Evolutionary conservation across 2,113 vertebrate species (phyloP).

Genomic region (Paralichthys olivaceus): DNA sequence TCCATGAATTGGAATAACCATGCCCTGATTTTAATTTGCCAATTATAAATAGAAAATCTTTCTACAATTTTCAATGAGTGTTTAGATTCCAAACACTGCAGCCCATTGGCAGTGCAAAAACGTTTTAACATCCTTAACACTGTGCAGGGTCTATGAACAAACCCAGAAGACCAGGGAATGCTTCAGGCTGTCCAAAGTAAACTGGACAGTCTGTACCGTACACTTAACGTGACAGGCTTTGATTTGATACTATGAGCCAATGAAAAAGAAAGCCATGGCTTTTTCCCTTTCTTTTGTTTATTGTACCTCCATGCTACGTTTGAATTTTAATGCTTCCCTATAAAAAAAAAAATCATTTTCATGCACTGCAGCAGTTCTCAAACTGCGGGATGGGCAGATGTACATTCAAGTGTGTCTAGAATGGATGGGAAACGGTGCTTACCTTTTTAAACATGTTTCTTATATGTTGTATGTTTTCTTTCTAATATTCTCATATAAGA

Average conservation of each 20-base stretch:
- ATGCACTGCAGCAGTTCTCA: neutral
- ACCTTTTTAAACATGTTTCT: neutral
- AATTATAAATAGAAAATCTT: constrained; percentile 38
- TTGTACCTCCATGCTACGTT: constrained; percentile 33
- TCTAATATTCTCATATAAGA: constrained; percentile 28
- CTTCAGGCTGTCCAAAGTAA: constrained; percentile 71
- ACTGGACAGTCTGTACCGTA: constrained; percentile 58
- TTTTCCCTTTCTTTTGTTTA: constrained; percentile 40
- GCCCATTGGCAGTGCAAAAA: constrained; percentile 40
- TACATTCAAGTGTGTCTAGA: neutral
- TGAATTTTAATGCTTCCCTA: constrained; percentile 1
- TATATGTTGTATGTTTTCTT: neutral
- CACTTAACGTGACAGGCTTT: constrained; percentile 48
- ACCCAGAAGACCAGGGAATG: constrained; percentile 75
- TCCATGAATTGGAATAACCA: constrained; percentile 2
- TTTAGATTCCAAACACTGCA: constrained; percentile 31
- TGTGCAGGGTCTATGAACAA: constrained; percentile 74
- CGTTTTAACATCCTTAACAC: constrained; percentile 62
- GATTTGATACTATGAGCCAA: constrained; percentile 54
- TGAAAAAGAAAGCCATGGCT: constrained; percentile 23
- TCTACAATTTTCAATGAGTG: constrained; percentile 42
- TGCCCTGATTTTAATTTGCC: constrained; percentile 47
- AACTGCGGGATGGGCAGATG: neutral
- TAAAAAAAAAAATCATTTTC: constrained; percentile 16
- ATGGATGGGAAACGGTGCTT: neutral